These are phyloP conservation scores for Rissa tridactyla DNA, from an alignment of 2,113 vertebrate species.

Conservation along the genomic window DNA sequence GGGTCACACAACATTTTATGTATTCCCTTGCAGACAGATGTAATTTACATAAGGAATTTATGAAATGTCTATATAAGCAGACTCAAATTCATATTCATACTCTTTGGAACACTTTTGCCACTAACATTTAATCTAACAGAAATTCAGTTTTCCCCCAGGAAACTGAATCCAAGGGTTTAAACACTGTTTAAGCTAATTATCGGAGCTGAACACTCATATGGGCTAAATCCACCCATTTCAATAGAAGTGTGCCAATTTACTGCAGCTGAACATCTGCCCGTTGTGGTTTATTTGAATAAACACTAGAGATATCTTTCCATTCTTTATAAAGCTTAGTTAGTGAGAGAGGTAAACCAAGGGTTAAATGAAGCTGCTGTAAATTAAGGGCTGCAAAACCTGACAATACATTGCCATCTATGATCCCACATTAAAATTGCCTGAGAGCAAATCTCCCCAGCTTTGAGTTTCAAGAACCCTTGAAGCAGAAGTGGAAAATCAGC, in stretches of 20 bases:
- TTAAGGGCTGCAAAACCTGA: neutral
- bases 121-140: neutral
- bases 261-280: neutral
- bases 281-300: neutral
- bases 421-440: neutral
- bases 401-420: neutral
- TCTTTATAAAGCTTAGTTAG: neutral
- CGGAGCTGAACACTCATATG: neutral
- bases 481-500: constrained; percentile 22
- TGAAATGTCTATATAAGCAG: neutral
- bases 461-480: neutral
- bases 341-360: neutral
- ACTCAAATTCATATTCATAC: neutral
- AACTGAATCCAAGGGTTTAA: neutral
- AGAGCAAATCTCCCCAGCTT: neutral
- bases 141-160: neutral
- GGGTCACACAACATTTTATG: neutral
- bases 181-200: neutral
- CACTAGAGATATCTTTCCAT: neutral
- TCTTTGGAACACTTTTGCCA: neutral
- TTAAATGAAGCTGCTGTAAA: neutral
- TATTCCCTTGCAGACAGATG: neutral
- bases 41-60: neutral
- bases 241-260: neutral
- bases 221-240: neutral